phyloP scores from a whole-genome alignment of 2,888 invertebrate species.

The Amphiduros pacificus region DNA sequence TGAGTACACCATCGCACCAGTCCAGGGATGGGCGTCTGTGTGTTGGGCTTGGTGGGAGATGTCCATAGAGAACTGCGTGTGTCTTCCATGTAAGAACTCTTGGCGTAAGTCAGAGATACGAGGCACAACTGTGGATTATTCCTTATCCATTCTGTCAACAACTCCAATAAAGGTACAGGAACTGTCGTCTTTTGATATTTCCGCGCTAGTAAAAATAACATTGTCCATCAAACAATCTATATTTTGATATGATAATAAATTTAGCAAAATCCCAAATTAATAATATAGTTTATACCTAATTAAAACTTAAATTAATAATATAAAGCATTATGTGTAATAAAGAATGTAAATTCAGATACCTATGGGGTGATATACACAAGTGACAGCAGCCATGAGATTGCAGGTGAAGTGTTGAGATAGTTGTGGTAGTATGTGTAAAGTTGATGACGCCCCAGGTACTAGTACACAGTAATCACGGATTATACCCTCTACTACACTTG shows the following conservation, averaged over 20 bases:
- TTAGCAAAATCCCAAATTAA: too few species aligned
- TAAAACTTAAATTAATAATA: not conserved
- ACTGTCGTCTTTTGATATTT: too few species aligned
- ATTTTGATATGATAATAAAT: too few species aligned
- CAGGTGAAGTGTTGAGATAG: conserved; percentile 84
- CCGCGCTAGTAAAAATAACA: not conserved
- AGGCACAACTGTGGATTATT: conserved; percentile 26
- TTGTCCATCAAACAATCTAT: too few species aligned
- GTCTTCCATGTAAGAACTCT: conserved; percentile 14
- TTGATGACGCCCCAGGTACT: conserved; percentile 72
- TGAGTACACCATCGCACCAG: conserved; percentile 28
- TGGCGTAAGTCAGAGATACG: conserved; percentile 21
- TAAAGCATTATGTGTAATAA: not conserved
- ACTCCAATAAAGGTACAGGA: too few species aligned
- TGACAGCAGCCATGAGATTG: conserved; percentile 82
- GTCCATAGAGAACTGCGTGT: conserved; percentile 27
- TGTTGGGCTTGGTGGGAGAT: conserved; percentile 32
- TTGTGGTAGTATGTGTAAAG: conserved; percentile 73
- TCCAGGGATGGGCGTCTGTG: conserved; percentile 30
- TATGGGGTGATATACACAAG: conserved; percentile 70
- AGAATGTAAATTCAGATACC: conserved; percentile 35
- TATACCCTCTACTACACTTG: conserved; percentile 50
- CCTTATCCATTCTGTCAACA: conserved; percentile 26
- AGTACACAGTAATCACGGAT: conserved; percentile 82
- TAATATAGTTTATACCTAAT: not conserved